Percentiles rank a stretch among this genome's conserved stretches.
These are phyloP conservation scores for Aradophagus sp. DNA, from an alignment of 1,140 invertebrate species.

Conservation along the genomic window DNA sequence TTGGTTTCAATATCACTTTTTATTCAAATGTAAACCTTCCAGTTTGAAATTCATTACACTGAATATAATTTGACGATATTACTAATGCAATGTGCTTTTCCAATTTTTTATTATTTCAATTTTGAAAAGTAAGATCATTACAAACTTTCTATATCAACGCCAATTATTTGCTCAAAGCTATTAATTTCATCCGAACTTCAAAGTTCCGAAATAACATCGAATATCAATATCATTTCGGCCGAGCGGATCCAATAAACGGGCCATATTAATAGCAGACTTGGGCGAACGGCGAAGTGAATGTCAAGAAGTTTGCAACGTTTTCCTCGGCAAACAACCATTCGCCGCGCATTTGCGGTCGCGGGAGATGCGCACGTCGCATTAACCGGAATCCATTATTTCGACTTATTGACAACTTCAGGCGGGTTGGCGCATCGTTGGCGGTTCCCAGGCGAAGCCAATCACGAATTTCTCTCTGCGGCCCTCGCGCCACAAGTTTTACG, in stretches of 20 bases:
- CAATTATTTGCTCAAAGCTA: no score
- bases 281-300: slow-evolving; percentile 11
- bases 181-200: no score
- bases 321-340: slow-evolving; percentile 31
- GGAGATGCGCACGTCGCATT: slow-evolving; percentile 28
- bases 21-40: no score
- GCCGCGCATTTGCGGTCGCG: slow-evolving; percentile 35
- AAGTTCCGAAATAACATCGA: background rate
- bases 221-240: slow-evolving; percentile 2
- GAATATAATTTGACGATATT: no score
- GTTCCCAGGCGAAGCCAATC: slow-evolving; percentile 29
- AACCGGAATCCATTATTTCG: slow-evolving; percentile 48
- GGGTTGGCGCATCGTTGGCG: background rate
- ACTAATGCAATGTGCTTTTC: no score
- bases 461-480: slow-evolving; percentile 6
- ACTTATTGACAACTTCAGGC: slow-evolving; percentile 50
- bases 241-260: background rate
- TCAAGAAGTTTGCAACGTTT: slow-evolving; percentile 40
- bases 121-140: no score
- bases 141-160: no score
- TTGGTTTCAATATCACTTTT: no score
- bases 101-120: no score
- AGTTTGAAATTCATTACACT: no score
- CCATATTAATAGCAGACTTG: slow-evolving; percentile 22
- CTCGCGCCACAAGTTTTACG: slow-evolving; percentile 26